Evolutionary conservation across 2,797 vertebrate species (phyloP).

Genomic region (Moxostoma hubbsi): DNA sequence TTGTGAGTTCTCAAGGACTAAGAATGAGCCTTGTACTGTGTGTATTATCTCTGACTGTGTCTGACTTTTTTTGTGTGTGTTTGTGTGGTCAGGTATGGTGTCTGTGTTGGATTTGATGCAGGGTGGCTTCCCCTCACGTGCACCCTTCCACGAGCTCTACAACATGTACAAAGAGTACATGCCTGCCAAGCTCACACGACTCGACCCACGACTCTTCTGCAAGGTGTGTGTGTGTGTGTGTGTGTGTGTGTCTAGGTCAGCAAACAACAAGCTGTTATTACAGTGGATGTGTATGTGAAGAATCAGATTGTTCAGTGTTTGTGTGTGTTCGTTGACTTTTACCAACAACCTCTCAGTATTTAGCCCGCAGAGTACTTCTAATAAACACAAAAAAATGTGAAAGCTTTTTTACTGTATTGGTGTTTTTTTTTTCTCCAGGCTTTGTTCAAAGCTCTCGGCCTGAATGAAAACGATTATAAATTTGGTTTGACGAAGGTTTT

Average conservation of each 20-base stretch:
- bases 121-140: slow-evolving; percentile 96
- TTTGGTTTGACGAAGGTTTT: slow-evolving; percentile 97
- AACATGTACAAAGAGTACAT: slow-evolving; percentile 98
- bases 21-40: too few relatives aligned
- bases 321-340: neutral
- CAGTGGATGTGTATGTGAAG: too few relatives aligned
- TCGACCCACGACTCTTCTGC: slow-evolving; percentile 96
- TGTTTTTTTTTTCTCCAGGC: slow-evolving; percentile 78
- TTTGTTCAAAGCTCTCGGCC: slow-evolving; percentile 94
- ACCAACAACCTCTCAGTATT: too few relatives aligned
- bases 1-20: too few relatives aligned
- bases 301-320: neutral
- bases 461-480: slow-evolving; percentile 97
- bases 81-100: slow-evolving; percentile 86
- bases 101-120: slow-evolving; percentile 98
- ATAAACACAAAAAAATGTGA: too few relatives aligned
- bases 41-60: neutral
- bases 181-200: slow-evolving; percentile 89
- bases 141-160: slow-evolving; percentile 96
- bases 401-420: too few relatives aligned
- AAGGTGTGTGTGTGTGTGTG: slow-evolving; percentile 77
- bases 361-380: too few relatives aligned
- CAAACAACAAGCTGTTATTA: too few relatives aligned
- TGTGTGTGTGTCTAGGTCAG: neutral
- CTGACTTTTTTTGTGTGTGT: neutral